A percentile compares a stretch with the other conserved stretches of the same genome.
Evolutionary conservation across 2,888 invertebrate species (phyloP).

Genomic region (Brachyptera risi): DNA sequence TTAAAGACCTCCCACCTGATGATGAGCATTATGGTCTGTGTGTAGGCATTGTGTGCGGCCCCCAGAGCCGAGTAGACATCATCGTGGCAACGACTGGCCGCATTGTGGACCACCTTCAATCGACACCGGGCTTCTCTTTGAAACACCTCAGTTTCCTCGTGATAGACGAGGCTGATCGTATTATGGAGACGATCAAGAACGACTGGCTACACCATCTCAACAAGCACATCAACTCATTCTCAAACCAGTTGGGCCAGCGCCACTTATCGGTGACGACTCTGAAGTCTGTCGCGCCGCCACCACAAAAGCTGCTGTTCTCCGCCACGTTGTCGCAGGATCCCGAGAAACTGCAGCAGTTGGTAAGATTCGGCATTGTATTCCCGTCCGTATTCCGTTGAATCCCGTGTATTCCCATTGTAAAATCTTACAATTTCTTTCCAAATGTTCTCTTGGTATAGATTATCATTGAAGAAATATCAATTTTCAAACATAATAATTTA

Average conservation of each 20-base stretch:
- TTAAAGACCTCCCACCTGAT: too few relatives aligned
- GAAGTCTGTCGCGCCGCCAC: constrained; percentile 51
- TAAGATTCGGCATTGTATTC: too few relatives aligned
- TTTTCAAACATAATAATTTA: too few relatives aligned
- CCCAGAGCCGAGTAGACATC: constrained; percentile 69
- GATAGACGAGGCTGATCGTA: constrained; percentile 96
- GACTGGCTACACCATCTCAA: constrained; percentile 73
- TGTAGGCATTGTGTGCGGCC: constrained; percentile 56
- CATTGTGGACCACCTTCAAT: constrained; percentile 84
- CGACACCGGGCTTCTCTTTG: constrained; percentile 73
- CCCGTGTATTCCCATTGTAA: too few relatives aligned
- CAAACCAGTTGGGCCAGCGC: constrained; percentile 35
- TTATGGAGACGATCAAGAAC: constrained; percentile 86
- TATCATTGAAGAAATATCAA: too few relatives aligned
- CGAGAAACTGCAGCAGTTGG: constrained; percentile 84
- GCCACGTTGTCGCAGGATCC: constrained; percentile 96
- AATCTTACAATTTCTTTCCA: too few relatives aligned
- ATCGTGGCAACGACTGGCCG: constrained; percentile 91
- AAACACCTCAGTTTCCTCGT: constrained; percentile 71
- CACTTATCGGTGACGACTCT: constrained; percentile 51
- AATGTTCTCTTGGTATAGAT: too few relatives aligned
- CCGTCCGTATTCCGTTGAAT: too few relatives aligned
- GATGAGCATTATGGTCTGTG: too few relatives aligned
- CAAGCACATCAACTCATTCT: constrained; percentile 45
- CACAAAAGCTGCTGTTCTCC: constrained; percentile 93